Evolutionary conservation across 2,113 vertebrate species (phyloP), one percentile per base, ranked within the genome.

Genomic region (Oceanites oceanicus): DNA sequence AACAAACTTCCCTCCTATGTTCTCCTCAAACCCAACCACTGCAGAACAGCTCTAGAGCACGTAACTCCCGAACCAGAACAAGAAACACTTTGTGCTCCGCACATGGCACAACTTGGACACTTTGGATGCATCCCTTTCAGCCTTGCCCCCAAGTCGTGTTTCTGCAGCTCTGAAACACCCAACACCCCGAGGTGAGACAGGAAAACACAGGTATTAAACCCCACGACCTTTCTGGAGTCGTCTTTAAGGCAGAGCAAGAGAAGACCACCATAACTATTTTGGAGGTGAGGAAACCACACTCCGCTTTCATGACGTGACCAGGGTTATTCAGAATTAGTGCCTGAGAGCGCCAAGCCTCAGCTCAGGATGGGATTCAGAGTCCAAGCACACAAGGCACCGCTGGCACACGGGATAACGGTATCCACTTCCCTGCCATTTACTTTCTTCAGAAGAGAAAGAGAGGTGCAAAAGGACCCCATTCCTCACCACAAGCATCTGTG

Each of bases 31-130:
- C 17, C 13, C 26, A 73, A 10, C 36, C 47, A 63, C 15, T 0
- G 4, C 52, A 44, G 23, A 74, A 56, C 0, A 0, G 12, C 52
- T 85, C 36, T 34, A 78, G 61, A 86, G 27, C 42, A 36, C 0
- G 0, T 18, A 78, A 82, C 18, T 86, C 42, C 42, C 56, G 82
- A 77, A 67, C 2, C 47, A 75, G 42, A 67, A 44, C 3, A 38
- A 81, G 55, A 85, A 88, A 82, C 9, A 2, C 32, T 73, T 58
- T 22, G 38, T 34, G 8, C 17, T 75, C 21, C 6, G 7, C 62
- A 61, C 10, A 9, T 1, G 1, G 38, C 19, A 42, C 29, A 6
- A 59, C 75, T 42, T 16, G 66, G 29, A 49, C 30, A 11, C n/a
- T 58, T 49, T 22, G 47, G 42, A 65, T 34, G 15, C 38, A 25